Conservation (phyloP, 1,140 invertebrate genomes). For the Globodera rostochiensis region DNA sequence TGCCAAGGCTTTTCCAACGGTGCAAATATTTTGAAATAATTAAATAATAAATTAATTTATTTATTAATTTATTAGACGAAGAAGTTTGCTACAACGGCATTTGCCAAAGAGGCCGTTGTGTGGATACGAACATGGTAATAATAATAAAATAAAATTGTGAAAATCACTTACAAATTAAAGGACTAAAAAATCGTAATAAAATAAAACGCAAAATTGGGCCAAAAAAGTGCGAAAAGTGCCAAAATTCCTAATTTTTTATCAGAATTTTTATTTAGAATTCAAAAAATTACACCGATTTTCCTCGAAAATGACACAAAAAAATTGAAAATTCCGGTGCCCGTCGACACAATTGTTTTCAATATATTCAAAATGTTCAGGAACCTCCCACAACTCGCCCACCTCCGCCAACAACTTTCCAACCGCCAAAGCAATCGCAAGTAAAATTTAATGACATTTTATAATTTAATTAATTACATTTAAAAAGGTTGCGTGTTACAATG, state of each 20-base stretch:
- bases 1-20: slow-evolving; percentile 43
- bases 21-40: slow-evolving; percentile 7
- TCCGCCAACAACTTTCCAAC: slow-evolving; percentile 8
- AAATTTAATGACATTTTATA: background rate
- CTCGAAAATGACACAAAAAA: too few relatives aligned
- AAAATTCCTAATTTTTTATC: too few relatives aligned
- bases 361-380: background rate
- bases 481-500: slow-evolving; percentile 44
- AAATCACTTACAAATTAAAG: too few relatives aligned
- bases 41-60: slow-evolving; percentile 27
- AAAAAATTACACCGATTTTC: too few relatives aligned
- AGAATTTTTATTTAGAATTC: too few relatives aligned
- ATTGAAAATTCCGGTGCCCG: too few relatives aligned
- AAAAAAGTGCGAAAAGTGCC: too few relatives aligned
- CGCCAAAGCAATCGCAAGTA: background rate
- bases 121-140: slow-evolving; percentile 6
- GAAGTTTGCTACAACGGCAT: slow-evolving; percentile 47
- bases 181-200: too few relatives aligned
- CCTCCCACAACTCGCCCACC: background rate
- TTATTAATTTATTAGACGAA: slow-evolving; percentile 32
- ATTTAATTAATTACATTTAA: too few relatives aligned
- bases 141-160: background rate
- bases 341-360: too few relatives aligned
- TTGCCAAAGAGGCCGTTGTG: slow-evolving; percentile 46
- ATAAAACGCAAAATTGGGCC: too few relatives aligned